Evolutionary conservation across 2,888 invertebrate species (phyloP).

Genomic region (Homarus gammarus): DNA sequence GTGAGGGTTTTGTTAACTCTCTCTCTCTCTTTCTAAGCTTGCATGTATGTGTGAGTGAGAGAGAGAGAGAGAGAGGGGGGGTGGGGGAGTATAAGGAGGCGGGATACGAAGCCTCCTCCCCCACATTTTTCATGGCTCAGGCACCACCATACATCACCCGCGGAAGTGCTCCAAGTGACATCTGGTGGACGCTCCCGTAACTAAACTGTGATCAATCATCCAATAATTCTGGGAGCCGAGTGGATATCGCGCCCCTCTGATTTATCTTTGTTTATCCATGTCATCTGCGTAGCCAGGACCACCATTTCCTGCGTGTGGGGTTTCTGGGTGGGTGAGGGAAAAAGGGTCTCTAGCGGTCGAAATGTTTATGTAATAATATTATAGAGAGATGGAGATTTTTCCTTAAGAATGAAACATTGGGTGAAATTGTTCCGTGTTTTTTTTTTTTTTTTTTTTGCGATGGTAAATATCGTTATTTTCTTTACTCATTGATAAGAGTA

Average conservation of each 20-base stretch:
- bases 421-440: not conserved
- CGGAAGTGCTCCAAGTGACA: constrained; percentile 64
- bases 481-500: too few relatives aligned
- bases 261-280: constrained; percentile 68
- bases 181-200: constrained; percentile 67
- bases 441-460: not conserved
- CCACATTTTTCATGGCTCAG: constrained; percentile 53
- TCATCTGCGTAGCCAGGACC: constrained; percentile 60
- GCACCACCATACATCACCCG: constrained; percentile 55
- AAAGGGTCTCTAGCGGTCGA: too few relatives aligned
- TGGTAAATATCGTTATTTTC: too few relatives aligned
- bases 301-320: constrained; percentile 50
- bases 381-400: too few relatives aligned
- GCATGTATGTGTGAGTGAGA: not conserved
- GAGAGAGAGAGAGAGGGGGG: constrained; percentile 4
- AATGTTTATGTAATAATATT: too few relatives aligned
- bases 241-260: constrained; percentile 60
- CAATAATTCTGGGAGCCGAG: constrained; percentile 54
- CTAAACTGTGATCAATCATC: constrained; percentile 68
- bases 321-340: constrained; percentile 18
- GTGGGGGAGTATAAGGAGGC: not conserved
- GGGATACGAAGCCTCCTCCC: not conserved
- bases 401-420: too few relatives aligned
- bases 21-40: too few relatives aligned
- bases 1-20: too few relatives aligned